These are phyloP conservation scores for Formicarius rufipectus DNA, from an alignment of 2,113 vertebrate genomes.

Conservation along the genomic window DNA sequence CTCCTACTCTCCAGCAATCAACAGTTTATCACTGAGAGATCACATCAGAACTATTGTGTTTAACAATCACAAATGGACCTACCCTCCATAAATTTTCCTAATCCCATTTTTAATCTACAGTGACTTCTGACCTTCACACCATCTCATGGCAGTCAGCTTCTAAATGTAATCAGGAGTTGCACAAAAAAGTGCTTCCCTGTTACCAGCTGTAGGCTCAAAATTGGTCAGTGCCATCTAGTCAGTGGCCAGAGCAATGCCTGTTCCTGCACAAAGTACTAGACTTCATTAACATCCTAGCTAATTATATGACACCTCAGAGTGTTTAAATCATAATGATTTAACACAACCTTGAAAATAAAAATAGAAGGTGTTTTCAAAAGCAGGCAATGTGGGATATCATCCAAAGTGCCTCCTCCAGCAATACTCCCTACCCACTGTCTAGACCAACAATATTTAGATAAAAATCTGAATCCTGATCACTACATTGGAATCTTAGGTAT, in stretches of 20 bases:
- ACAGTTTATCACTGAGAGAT: neutral
- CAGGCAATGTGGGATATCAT: neutral
- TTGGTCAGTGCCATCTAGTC: neutral
- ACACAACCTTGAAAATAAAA: neutral
- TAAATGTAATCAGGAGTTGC: neutral
- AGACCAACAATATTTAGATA: neutral
- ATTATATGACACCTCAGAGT: neutral
- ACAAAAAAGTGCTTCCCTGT: neutral
- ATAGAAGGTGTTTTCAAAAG: neutral
- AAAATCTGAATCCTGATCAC: neutral
- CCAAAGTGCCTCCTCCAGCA: neutral
- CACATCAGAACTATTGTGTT: neutral
- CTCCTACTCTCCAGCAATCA: neutral
- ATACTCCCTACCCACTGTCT: slow-evolving; percentile 11
- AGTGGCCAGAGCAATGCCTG: neutral
- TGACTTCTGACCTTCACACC: neutral
- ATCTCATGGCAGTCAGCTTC: neutral
- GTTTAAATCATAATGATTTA: slow-evolving; percentile 10
- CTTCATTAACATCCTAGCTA: neutral
- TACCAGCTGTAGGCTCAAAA: neutral
- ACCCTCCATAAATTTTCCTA: neutral
- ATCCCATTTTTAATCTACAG: neutral
- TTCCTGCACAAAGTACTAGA: neutral
- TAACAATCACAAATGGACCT: neutral
- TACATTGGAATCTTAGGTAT: neutral